Evolutionary conservation across 2,797 vertebrate genomes (phyloP).

Genomic region (Galaxias olidus): DNA sequence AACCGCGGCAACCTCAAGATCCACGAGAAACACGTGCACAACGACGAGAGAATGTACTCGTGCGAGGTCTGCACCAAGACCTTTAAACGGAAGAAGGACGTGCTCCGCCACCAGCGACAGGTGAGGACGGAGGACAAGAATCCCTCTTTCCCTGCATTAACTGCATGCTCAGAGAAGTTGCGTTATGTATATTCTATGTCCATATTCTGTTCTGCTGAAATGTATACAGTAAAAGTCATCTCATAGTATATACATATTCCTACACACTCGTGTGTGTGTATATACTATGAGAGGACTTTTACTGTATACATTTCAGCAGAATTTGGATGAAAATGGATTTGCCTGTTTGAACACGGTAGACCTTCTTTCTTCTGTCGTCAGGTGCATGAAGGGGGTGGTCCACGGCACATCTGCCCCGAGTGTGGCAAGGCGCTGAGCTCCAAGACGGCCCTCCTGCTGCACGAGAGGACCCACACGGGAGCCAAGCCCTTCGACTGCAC

Average conservation of each 20-base stretch:
- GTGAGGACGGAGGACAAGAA: conserved; percentile 31
- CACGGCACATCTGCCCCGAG: conserved; percentile 81
- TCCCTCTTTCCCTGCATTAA: too few species aligned
- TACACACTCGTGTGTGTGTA: too few species aligned
- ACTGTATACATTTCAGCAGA: too few species aligned
- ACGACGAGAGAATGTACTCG: conserved; percentile 85
- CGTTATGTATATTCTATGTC: too few species aligned
- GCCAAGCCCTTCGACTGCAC: conserved; percentile 88
- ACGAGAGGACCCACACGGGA: conserved; percentile 92
- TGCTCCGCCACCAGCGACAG: conserved; percentile 88
- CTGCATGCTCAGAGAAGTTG: too few species aligned
- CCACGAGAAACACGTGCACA: conserved; percentile 96
- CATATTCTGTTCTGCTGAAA: too few species aligned
- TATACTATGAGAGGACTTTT: too few species aligned
- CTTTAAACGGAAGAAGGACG: conserved; percentile 96
- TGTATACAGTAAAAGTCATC: too few species aligned
- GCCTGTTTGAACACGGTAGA: background rate
- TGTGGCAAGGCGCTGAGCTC: conserved; percentile 96
- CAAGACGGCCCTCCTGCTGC: conserved; percentile 87
- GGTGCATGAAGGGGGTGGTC: conserved; percentile 90
- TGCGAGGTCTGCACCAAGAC: conserved; percentile 90
- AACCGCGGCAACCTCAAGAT: conserved; percentile 96
- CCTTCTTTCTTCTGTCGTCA: conserved; percentile 11
- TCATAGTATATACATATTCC: too few species aligned
- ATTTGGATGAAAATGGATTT: too few species aligned